Conservation (phyloP, 2,113 vertebrate genomes). For the Spea bombifrons region DNA sequence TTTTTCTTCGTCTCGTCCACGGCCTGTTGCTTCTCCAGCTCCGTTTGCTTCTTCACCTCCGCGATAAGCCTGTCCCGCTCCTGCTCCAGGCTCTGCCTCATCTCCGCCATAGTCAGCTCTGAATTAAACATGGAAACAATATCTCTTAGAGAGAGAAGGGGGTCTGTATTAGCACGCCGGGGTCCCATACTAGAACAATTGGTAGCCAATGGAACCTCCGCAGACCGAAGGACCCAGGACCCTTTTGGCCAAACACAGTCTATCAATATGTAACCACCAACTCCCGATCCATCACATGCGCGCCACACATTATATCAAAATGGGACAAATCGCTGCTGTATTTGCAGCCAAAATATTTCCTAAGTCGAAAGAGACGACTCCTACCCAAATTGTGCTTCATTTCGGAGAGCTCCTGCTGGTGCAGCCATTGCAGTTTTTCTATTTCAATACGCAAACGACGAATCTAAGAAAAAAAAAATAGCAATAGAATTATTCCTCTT, state of each 20-base stretch:
- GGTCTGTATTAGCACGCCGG: too few species aligned
- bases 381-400: constrained; percentile 97
- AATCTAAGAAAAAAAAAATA: constrained; percentile 67
- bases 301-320: too few species aligned
- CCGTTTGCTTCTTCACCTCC: constrained; percentile 92
- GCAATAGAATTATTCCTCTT: not conserved
- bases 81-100: constrained; percentile 96
- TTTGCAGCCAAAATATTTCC: too few species aligned
- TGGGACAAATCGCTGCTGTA: too few species aligned
- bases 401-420: constrained; percentile 93
- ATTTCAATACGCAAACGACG: constrained; percentile 94
- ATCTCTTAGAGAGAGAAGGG: too few species aligned
- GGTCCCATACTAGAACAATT: too few species aligned
- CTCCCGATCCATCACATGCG: too few species aligned
- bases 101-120: constrained; percentile 98
- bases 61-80: constrained; percentile 87
- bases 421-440: constrained; percentile 94
- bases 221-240: too few species aligned
- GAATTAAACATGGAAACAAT: not conserved
- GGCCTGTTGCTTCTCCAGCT: constrained; percentile 89
- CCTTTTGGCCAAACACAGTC: too few species aligned
- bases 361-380: not conserved
- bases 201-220: too few species aligned
- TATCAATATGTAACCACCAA: too few species aligned
- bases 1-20: constrained; percentile 98